phyloP scores from a whole-genome alignment of 2,888 invertebrate genomes.

The Eilema caniola region DNA sequence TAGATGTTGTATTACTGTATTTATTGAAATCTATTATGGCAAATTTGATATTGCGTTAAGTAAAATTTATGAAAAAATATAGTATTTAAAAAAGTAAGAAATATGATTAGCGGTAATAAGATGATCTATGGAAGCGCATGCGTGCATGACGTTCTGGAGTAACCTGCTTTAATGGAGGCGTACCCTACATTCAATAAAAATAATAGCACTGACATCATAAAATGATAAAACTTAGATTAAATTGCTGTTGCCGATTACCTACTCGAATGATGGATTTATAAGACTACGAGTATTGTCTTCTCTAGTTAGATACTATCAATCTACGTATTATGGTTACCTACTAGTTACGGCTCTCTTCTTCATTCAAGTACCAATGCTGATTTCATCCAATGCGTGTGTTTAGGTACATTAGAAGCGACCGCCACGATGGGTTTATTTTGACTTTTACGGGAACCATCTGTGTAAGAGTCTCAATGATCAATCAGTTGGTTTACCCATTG shows the following conservation, averaged over 20 bases:
- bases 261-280: constrained; percentile 2
- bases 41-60: too few relatives aligned
- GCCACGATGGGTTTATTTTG: too few relatives aligned
- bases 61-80: constrained; percentile 4
- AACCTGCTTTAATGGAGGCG: constrained; percentile 19
- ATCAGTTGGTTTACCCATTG: too few relatives aligned
- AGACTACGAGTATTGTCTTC: neutral
- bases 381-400: too few relatives aligned
- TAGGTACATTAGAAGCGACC: too few relatives aligned
- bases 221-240: neutral
- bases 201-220: constrained; percentile 3
- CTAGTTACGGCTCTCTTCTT: neutral
- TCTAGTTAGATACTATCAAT: neutral
- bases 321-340: neutral
- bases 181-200: constrained; percentile 25
- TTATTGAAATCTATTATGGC: too few relatives aligned
- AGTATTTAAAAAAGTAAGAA: constrained; percentile 16
- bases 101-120: constrained; percentile 20
- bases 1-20: too few relatives aligned
- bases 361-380: neutral
- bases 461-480: too few relatives aligned
- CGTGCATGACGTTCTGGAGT: constrained; percentile 43
- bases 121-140: constrained; percentile 42
- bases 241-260: neutral
- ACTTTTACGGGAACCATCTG: too few relatives aligned